Conservation (phyloP, 2,888 invertebrate genomes). For the Stenodema calcarata region DNA sequence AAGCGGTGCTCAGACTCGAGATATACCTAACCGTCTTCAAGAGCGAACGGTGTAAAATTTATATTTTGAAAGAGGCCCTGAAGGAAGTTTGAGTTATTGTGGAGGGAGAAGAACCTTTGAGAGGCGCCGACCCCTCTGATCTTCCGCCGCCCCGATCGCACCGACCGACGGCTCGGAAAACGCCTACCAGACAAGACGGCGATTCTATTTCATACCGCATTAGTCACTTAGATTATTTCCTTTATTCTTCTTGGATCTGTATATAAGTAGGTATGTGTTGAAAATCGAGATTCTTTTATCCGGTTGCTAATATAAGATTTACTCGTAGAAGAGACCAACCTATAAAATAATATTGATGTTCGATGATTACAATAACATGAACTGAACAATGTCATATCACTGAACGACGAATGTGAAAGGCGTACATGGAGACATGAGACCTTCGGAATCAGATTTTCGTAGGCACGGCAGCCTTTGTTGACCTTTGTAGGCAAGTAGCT, state of each 20-base stretch:
- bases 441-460: too few relatives aligned
- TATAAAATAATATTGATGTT: too few relatives aligned
- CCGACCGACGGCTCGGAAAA: not conserved
- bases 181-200: not conserved
- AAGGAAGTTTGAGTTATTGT: slow-evolving; percentile 15
- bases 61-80: slow-evolving; percentile 9
- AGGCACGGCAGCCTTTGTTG: too few relatives aligned
- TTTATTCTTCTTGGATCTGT: not conserved
- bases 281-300: too few relatives aligned
- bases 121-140: not conserved
- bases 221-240: not conserved
- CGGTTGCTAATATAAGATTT: too few relatives aligned
- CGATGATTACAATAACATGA: too few relatives aligned
- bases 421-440: too few relatives aligned
- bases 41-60: slow-evolving; percentile 11
- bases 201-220: slow-evolving; percentile 6
- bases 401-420: too few relatives aligned
- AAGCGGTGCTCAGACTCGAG: not conserved
- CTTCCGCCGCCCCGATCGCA: not conserved
- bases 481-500: too few relatives aligned
- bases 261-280: too few relatives aligned
- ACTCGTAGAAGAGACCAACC: too few relatives aligned
- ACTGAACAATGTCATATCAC: too few relatives aligned
- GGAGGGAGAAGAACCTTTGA: slow-evolving; percentile 11
- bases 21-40: not conserved